phyloP scores from a whole-genome alignment of 2,113 vertebrate species.

The Manacus vitellinus region DNA sequence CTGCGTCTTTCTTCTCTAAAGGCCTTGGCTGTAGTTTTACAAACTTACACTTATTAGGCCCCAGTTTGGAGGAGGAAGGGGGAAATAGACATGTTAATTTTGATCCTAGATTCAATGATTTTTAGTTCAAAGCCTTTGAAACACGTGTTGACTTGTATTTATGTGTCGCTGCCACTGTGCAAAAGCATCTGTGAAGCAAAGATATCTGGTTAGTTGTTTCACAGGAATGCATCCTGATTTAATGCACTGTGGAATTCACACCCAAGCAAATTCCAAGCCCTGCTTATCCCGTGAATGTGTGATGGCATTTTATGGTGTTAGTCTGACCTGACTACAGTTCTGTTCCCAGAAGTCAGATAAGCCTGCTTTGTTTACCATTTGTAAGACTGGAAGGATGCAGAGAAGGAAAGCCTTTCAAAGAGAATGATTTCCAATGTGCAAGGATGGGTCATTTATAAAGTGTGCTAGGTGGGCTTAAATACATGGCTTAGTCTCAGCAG shows the following conservation, averaged over 20 bases:
- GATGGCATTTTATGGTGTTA: neutral
- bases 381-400: neutral
- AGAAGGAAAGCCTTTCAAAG: neutral
- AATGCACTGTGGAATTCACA: neutral
- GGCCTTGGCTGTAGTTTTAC: neutral
- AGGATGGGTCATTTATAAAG: neutral
- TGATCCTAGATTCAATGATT: neutral
- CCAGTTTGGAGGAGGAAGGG: neutral
- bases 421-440: fast-evolving
- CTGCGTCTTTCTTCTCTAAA: neutral
- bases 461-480: neutral
- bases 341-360: neutral
- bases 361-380: neutral
- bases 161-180: no score
- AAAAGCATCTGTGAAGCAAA: neutral
- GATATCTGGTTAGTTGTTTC: neutral
- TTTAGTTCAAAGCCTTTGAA: neutral
- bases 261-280: neutral
- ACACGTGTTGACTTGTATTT: fast-evolving
- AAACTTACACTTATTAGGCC: neutral
- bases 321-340: neutral
- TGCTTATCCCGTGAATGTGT: neutral
- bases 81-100: neutral
- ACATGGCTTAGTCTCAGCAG: neutral
- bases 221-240: neutral